Evolutionary conservation across 2,797 vertebrate species (phyloP), one percentile per base, ranked within the genome.

Genomic region (Coendou prehensilis): DNA sequence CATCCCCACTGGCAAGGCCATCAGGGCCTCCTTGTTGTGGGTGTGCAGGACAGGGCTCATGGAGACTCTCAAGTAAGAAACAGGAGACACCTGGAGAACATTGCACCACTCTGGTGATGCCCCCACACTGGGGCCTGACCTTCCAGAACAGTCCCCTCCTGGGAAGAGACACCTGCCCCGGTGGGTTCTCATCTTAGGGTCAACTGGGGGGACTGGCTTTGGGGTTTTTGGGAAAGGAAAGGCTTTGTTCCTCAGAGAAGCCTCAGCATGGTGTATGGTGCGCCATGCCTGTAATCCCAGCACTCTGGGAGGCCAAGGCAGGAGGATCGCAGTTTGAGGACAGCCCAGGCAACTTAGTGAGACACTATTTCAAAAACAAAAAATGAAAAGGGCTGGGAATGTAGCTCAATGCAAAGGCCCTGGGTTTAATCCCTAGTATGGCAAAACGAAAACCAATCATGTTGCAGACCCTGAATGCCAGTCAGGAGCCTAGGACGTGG

Each of bases 11-110:
- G 99, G 99, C 63, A 99, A 98, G 91, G 99, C 99, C 7, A 97
- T 89, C 92, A 99, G 97, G 0, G 95, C 93, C 81, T 99, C 99
- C 89, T 97, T 98, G 97, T 96, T 98, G 56, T 98, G 96, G 0
- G 98, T 99, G 95, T 99, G 97, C 69, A 99, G 98, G 17, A 98
- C 47, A 0, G 99, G 99, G 95, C 98, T 99, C 97, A 99, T 99
- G 91, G 99, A 99, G 96, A 99, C 98, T 95, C 99, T 99, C 86
- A 99, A 97, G 87, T 99, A 99, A 1, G 99, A 99, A 92, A 99
- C 98, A 9, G 99, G 99, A 47, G 99, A 98, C 93, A 99, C 99
- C 99, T 99, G 98, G 71, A 79, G 87, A 79, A 89, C 22, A 90
- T 0, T 0, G 73, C 5, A 52, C 1, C 10, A 9, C 15, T 22